phyloP scores from a whole-genome alignment of 1,140 invertebrate genomes.

The Drosophila littoralis region DNA sequence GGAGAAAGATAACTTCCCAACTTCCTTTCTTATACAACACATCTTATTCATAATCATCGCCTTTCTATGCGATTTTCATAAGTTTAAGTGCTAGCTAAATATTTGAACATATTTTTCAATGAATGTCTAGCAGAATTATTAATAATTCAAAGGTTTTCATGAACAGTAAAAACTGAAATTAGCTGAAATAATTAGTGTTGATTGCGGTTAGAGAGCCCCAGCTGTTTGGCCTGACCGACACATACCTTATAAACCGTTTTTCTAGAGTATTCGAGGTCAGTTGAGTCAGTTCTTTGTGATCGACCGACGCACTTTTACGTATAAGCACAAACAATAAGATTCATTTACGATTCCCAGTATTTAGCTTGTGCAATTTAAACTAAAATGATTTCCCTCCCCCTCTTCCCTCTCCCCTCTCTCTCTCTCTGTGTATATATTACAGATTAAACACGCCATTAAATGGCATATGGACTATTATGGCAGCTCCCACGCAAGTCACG shows the following conservation, averaged over 20 bases:
- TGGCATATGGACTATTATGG: conserved; percentile 75
- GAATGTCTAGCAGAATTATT: no score
- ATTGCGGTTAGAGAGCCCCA: not conserved
- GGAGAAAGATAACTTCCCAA: no score
- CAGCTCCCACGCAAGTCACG: conserved; percentile 77
- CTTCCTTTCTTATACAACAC: no score
- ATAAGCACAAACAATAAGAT: conserved; percentile 42
- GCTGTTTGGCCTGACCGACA: not conserved
- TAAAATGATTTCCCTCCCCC: conserved; percentile 56
- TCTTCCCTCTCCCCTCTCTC: not conserved
- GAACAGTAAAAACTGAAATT: no score
- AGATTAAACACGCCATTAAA: conserved; percentile 75
- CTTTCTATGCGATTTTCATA: no score
- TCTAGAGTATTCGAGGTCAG: conserved; percentile 21
- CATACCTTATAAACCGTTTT: not conserved
- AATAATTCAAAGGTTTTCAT: no score
- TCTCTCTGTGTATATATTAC: conserved; percentile 60
- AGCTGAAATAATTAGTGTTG: no score
- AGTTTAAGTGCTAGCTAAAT: no score
- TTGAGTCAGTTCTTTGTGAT: conserved; percentile 6
- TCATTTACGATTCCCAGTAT: conserved; percentile 55
- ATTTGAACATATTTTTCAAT: no score
- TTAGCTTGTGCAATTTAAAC: conserved; percentile 56
- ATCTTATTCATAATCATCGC: no score
- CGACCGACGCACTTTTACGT: conserved; percentile 37